Conservation (phyloP, 2,888 invertebrate genomes). For the Mermis nigrescens region DNA sequence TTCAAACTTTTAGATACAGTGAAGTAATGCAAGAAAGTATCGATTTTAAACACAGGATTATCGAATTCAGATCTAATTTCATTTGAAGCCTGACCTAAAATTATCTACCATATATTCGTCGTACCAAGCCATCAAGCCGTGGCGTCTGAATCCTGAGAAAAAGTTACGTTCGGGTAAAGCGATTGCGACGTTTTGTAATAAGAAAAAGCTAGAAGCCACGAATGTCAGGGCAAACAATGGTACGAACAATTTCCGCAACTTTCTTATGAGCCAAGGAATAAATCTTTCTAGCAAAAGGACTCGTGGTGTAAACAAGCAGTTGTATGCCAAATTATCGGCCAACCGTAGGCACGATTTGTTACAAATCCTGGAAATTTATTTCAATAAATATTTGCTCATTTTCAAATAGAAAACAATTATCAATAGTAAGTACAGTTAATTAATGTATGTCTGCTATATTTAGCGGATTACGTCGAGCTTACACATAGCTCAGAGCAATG, state of each 20-base stretch:
- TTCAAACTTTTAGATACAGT: too few relatives aligned
- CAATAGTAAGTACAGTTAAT: too few relatives aligned
- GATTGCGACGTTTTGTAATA: conserved; percentile 62
- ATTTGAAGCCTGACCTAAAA: not conserved
- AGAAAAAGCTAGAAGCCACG: conserved; percentile 38
- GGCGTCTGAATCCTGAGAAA: conserved; percentile 56
- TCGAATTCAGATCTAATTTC: too few relatives aligned
- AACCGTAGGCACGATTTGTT: too few relatives aligned
- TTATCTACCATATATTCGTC: not conserved
- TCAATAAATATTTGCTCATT: too few relatives aligned
- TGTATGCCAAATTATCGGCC: not conserved
- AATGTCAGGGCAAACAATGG: conserved; percentile 40
- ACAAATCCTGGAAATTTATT: too few relatives aligned
- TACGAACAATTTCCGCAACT: conserved; percentile 34
- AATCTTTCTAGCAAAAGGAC: conserved; percentile 32
- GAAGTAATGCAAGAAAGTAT: too few relatives aligned
- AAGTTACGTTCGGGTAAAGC: conserved; percentile 61
- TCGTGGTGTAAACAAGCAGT: conserved; percentile 10
- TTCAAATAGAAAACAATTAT: too few relatives aligned
- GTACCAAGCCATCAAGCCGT: conserved; percentile 8
- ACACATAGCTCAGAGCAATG: too few relatives aligned
- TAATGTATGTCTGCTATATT: too few relatives aligned
- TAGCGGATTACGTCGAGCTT: too few relatives aligned
- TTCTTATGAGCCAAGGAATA: conserved; percentile 32
- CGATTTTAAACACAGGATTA: too few relatives aligned